Base-by-base conservation (phyloP, 2,797 vertebrate species). In the Enteromius treurensis region DNA sequence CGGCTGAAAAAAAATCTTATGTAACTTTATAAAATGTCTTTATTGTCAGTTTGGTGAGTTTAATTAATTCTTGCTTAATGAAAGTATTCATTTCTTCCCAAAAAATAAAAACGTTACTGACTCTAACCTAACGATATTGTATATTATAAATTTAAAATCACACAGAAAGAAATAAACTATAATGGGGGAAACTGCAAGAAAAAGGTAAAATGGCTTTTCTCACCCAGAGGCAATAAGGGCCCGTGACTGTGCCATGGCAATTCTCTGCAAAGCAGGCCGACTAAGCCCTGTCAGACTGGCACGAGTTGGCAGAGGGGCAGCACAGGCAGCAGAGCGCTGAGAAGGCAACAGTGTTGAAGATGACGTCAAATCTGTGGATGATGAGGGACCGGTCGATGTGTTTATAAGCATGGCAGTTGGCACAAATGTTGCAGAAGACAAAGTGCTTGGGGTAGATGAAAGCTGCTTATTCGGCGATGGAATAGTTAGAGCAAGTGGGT, bases 161-260 rank as follows among this genome's bases (percentile, higher is more conserved):
- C 14, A 2, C 14, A 64, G 6, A 19, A 42, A 45, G 10, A 70
- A 4, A 70, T 15, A 70, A 45, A 70, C 68, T 70, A 23, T 19
- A 32, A 51, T 42, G 58, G n/a, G 55, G 58, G 45, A 73, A 51
- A 32, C 13, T 70, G 40, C 9, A 62, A 76, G 3, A 62, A 65
- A 32, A 67, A 26, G 53, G 14, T 70, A 10, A 84, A 64, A 29
- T 73, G 21, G 4, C 15, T 51, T 70, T 77, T 77, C 97, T 96
- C 93, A 98, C 97, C 97, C 97, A 0, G 97, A 97, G 82, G 97
- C 97, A 3, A 98, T 97, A 86, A 98, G 96, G 0, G 97, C 96
- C 42, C 96, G 96, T 87, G 97, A 98, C 93, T 98, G 97, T 34
- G 97, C 97, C 76, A 98, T 95, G 45, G 97, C 97, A 19, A 98